Evolutionary conservation across 2,888 invertebrate genomes (phyloP), one percentile per base, ranked within the genome.

Genomic region (Lepidocyrtinus sp.): DNA sequence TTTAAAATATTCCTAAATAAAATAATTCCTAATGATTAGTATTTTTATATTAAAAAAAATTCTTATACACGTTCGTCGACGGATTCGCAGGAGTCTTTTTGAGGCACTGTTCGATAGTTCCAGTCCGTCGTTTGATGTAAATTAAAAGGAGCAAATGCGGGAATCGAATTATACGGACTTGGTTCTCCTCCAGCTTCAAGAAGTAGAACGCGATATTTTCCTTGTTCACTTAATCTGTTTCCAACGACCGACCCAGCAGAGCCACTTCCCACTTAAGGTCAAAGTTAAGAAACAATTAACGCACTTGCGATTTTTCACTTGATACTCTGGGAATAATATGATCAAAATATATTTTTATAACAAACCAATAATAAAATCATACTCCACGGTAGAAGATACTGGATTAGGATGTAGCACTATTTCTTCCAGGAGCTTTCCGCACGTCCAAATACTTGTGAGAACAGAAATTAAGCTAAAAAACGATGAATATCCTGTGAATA

Each of bases 181-280:
- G 78, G 78, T 17, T 67, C 69, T 2, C 76, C 76, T 24, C 78
- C 78, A 0, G 78, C 78, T 26, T 78, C 78, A 19, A 78, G 25
- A 0, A 78, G 67, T 2, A 78, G 45, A 15, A 78, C 78, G 2
- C 27, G 25, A 22, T 62, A 68, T 26, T 26, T n/a, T 22, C 78
- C 78, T 68, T 64, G 72, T 62, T 72, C 78, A 26, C 55, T 67
- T 9, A 78, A 26, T 72, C 78, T 21, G 22, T 61, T 61, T 0
- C 67, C 61, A 21, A 72, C 24, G 0, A 63, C 62, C n/a, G 61
- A 24, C 0, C 78, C 78, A 0, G 62, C 72, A 21, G 64, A 50
- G 3, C 78, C 78, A 9, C 15, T 61, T 17, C 78, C 78, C n/a
- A 68, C 63, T 59, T 9, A 19, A 63, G 36, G 62, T 12, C 9